Evolutionary conservation across 2,888 invertebrate genomes (phyloP), one percentile per base, ranked within the genome.

Genomic region (Eupithecia dodoneata): DNA sequence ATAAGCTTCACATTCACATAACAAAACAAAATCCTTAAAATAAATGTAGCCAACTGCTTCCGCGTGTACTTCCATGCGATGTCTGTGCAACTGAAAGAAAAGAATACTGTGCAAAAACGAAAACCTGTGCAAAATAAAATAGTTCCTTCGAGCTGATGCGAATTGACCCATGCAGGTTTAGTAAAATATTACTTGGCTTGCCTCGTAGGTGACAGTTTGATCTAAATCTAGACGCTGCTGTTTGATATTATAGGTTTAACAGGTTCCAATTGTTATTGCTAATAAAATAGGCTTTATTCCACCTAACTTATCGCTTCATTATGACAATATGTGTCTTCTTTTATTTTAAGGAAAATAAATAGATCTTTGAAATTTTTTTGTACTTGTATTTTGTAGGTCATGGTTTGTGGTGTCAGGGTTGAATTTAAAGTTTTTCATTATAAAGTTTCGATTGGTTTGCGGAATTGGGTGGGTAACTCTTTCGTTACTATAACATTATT

Each of bases 121-220:
- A 49, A 77, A 55, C 65, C 73, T 71, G 71, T 76, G 78, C 78
- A 52, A 77, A 73, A 75, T 76, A 76, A 76, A 71, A 76, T 76
- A 72, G 78, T 67, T 80, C 79, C 83, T 81, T 82, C 81, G 82
- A 81, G 76, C 81, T 80, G 81, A 81, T 77, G 76, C 74, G 72
- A 71, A 66, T 66, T 42, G 63, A 63, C 63, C 30, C 63, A 63
- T 63, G 63, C 63, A 63, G 10, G 30, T 12, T 10, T 63, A 30
- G 10, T 49, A 49, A 0, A 30, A 12, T 12, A 12, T 12, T 59
- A 59, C 63, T 63, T 63, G 63, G 63, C 63, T 63, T 66, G 42
- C 66, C 66, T 66, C 66, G 13, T 42, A 42, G 66, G 10, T 63
- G 63, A 59, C 0, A 59, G 9, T 63, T 10, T 4, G 55, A 59